Conservation (phyloP, 1,140 invertebrate genomes). For the Gryon sp. region DNA sequence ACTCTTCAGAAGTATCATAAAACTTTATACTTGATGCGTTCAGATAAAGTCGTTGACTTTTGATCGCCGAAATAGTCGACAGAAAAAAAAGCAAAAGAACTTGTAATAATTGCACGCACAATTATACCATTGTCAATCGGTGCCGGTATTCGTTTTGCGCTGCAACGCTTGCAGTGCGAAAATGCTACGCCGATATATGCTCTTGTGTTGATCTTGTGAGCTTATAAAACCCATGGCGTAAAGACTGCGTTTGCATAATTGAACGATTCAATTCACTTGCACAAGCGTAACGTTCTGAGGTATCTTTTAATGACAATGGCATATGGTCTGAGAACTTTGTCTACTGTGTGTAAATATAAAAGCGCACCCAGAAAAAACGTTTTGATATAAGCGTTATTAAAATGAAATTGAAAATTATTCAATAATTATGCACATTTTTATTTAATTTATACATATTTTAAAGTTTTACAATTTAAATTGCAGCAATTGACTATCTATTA, state of each 20-base stretch:
- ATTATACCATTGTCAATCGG: conserved; percentile 43
- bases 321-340: conserved; percentile 38
- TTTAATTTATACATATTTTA: too few relatives aligned
- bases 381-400: too few relatives aligned
- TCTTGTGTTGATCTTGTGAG: too few relatives aligned
- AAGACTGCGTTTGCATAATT: conserved; percentile 71
- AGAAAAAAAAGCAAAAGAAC: conserved; percentile 4
- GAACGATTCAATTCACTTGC: conserved; percentile 70
- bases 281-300: conserved; percentile 19
- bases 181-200: conserved; percentile 34
- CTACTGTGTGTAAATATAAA: conserved; percentile 19
- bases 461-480: too few relatives aligned
- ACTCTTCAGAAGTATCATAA: background rate
- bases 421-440: too few relatives aligned
- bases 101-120: conserved; percentile 22
- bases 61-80: conserved; percentile 1
- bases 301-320: conserved; percentile 34
- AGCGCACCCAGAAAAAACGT: too few relatives aligned
- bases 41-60: conserved; percentile 8
- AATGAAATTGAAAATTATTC: too few relatives aligned
- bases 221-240: conserved; percentile 49
- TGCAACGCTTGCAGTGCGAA: conserved; percentile 19
- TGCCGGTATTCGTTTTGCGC: conserved; percentile 24
- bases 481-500: too few relatives aligned
- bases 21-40: background rate